Conservation (phyloP, 1,140 invertebrate species). For the Agraylea sexmaculata region DNA sequence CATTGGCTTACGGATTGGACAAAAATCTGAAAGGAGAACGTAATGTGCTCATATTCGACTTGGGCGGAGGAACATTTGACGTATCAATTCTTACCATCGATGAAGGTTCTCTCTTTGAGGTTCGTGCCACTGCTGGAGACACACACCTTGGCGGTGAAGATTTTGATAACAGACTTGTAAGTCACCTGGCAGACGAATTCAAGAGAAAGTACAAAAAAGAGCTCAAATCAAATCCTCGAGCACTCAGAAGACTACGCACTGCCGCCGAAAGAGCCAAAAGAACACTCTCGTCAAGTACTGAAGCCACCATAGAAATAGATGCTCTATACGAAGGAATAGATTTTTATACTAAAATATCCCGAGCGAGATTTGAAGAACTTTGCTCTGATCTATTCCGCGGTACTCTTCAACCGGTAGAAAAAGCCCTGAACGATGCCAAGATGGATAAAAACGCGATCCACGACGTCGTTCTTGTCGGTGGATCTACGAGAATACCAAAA, state of each 20-base stretch:
- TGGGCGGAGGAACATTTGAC: constrained; percentile 47
- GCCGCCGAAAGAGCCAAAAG: constrained; percentile 51
- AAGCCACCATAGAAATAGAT: constrained; percentile 46
- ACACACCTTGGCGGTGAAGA: constrained; percentile 61
- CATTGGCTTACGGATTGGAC: constrained; percentile 62
- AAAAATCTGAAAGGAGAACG: no score
- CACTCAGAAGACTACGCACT: constrained; percentile 49
- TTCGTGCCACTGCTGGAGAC: constrained; percentile 47
- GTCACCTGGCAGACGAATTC: constrained; percentile 50
- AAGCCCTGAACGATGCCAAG: constrained; percentile 55
- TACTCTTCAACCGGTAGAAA: constrained; percentile 50
- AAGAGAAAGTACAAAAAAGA: constrained; percentile 43
- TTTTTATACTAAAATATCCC: constrained; percentile 47
- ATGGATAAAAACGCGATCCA: constrained; percentile 55
- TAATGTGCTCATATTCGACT: constrained; percentile 50
- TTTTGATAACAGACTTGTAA: constrained; percentile 74
- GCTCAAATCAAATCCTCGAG: constrained; percentile 33
- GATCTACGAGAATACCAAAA: constrained; percentile 60
- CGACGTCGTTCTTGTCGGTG: constrained; percentile 68
- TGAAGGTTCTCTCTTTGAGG: constrained; percentile 59
- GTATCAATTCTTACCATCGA: constrained; percentile 63
- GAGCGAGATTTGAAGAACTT: constrained; percentile 52
- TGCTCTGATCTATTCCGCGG: constrained; percentile 49
- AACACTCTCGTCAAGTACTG: constrained; percentile 44
- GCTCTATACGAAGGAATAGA: constrained; percentile 45